Evolutionary conservation across 2,888 invertebrate species (phyloP), one percentile per base, ranked within the genome.

Genomic region (Camptogramma bilineatum): DNA sequence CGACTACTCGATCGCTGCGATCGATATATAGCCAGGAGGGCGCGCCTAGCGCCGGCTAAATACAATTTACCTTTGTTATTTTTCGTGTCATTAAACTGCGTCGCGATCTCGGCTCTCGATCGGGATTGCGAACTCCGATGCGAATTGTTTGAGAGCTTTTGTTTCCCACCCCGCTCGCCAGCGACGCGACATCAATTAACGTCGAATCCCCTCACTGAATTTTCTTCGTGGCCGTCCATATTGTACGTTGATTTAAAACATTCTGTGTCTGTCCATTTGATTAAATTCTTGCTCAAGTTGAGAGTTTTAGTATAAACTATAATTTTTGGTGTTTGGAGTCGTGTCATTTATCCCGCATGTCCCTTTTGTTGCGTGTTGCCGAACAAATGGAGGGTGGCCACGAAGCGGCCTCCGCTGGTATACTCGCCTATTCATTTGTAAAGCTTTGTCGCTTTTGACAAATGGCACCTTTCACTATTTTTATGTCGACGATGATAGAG

Each of bases 1-100:
- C 78, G 85, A 86, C 81, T 74, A 80, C 83, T 85, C 83, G 85
- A 86, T 85, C 76, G 78, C 70, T 69, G 75, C 76, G 82, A 86
- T 91, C 90, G 85, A 90, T 91, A 88, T 85, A 85, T 84, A 79
- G 80, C 80, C 80, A 76, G 75, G 80, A 81, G 86, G 85, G 84
- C 80, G 83, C 83, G 86, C 87, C 87, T 87, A 87, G 87, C 81
- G 83, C 84, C 79, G 85, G 87, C 88, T 91, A 90, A 92, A 92
- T 92, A 92, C 92, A 93, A 93, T 93, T 93, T 92, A 91, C 93
- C 92, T 92, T 91, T 92, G 93, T 93, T 93, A 93, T 93, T 93
- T 93, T 92, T 93, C 93, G 92, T 92, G 90, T 93, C 93, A 93
- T 93, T 93, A 91, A 93, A 92, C 91, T 91, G 90, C 90, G 91